phyloP scores from a whole-genome alignment of 2,888 invertebrate genomes.

The Epsilonema sp. region DNA sequence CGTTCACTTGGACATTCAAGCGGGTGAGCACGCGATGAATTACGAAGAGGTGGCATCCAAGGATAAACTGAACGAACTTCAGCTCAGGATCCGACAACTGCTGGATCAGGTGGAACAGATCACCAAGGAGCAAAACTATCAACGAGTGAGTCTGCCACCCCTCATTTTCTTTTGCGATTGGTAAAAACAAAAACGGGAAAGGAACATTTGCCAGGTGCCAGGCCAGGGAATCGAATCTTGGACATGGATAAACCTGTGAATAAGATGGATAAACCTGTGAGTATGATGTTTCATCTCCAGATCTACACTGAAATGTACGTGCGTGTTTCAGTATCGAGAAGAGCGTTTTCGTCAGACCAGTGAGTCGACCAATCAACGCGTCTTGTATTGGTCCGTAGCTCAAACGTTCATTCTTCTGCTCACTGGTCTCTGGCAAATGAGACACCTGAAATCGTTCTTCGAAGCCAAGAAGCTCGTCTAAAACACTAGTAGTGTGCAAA shows the following conservation, averaged over 20 bases:
- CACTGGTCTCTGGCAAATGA: conserved; percentile 98
- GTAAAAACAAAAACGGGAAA: too few relatives aligned
- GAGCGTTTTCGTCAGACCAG: conserved; percentile 91
- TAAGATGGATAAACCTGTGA: too few relatives aligned
- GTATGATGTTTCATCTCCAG: too few relatives aligned
- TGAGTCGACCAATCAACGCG: conserved; percentile 84
- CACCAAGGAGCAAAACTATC: conserved; percentile 97
- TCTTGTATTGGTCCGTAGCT: conserved; percentile 85
- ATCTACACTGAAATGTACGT: too few relatives aligned
- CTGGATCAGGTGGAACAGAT: conserved; percentile 96
- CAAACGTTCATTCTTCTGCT: conserved; percentile 69
- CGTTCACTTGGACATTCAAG: conserved; percentile 91
- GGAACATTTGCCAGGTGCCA: neutral
- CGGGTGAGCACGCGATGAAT: conserved; percentile 93
- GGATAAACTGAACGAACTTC: conserved; percentile 84
- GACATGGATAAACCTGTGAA: too few relatives aligned
- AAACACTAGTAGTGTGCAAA: too few relatives aligned
- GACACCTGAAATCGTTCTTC: conserved; percentile 93
- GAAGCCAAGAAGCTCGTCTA: conserved; percentile 90
- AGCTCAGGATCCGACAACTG: conserved; percentile 76
- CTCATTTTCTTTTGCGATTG: neutral
- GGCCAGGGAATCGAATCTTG: neutral
- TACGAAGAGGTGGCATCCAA: conserved; percentile 91
- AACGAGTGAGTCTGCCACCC: conserved; percentile 60
- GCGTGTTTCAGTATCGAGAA: conserved; percentile 58